Percentiles rank a stretch among this genome's conserved stretches.
phyloP scores from a whole-genome alignment of 2,888 invertebrate species.

The Drosophila falleni region DNA sequence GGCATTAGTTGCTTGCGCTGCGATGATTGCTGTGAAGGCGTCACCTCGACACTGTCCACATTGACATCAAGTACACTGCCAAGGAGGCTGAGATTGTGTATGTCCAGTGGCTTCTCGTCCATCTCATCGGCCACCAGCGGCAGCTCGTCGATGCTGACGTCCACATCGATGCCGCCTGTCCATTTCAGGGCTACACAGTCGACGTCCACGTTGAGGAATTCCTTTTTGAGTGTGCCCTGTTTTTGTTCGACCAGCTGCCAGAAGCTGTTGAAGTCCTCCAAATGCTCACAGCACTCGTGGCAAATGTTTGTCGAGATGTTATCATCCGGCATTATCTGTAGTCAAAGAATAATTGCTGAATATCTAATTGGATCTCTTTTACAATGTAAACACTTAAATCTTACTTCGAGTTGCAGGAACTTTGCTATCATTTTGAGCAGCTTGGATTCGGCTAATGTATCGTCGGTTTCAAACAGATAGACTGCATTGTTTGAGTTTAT shows the following conservation, averaged over 20 bases:
- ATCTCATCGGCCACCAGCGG: slow-evolving; percentile 65
- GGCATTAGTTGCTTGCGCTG: neutral
- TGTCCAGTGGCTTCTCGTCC: slow-evolving; percentile 72
- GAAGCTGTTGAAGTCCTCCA: slow-evolving; percentile 73
- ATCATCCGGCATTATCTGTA: slow-evolving; percentile 68
- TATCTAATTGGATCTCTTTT: slow-evolving; percentile 4
- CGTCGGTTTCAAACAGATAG: slow-evolving; percentile 66
- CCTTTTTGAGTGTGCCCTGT: slow-evolving; percentile 67
- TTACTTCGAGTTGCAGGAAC: slow-evolving; percentile 73
- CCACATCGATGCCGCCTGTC: slow-evolving; percentile 58
- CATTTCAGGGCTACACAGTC: slow-evolving; percentile 69
- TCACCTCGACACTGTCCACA: slow-evolving; percentile 70
- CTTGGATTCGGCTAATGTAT: slow-evolving; percentile 67
- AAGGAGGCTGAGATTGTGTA: slow-evolving; percentile 64
- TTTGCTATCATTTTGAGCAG: slow-evolving; percentile 77
- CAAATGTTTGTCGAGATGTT: slow-evolving; percentile 68
- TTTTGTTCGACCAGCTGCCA: slow-evolving; percentile 73
- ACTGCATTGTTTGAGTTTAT: slow-evolving; percentile 67
- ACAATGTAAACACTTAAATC: slow-evolving; percentile 5
- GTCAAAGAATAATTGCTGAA: neutral
- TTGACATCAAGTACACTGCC: slow-evolving; percentile 71
- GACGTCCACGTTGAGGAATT: slow-evolving; percentile 69
- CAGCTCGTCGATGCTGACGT: slow-evolving; percentile 69
- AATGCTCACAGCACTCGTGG: slow-evolving; percentile 68
- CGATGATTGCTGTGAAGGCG: slow-evolving; percentile 11